phyloP scores from a whole-genome alignment of 2,797 vertebrate genomes.

The Trichosurus vulpecula region DNA sequence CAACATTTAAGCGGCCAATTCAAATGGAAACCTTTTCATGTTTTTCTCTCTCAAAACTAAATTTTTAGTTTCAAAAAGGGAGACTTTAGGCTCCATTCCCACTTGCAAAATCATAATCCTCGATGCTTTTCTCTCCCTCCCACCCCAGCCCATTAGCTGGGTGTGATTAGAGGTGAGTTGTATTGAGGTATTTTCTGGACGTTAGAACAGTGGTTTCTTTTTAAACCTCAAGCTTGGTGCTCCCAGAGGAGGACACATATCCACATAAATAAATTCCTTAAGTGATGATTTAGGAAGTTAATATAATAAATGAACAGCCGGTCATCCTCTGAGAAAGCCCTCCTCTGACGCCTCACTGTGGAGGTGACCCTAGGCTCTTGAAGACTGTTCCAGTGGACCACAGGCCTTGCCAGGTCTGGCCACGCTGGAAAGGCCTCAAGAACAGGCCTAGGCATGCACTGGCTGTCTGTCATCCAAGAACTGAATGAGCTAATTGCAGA shows the following conservation, averaged over 20 bases:
- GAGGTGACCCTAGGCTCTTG: neutral
- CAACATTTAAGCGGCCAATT: neutral
- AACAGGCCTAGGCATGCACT: neutral
- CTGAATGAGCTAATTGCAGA: neutral
- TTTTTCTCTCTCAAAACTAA: neutral
- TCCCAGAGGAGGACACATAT: neutral
- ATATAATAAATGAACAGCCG: neutral
- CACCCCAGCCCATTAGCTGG: neutral
- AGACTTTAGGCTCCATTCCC: neutral
- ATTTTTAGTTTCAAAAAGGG: constrained; percentile 7
- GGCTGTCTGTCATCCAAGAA: neutral
- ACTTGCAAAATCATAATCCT: neutral
- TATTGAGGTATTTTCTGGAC: neutral
- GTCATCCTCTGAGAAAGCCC: fast-evolving
- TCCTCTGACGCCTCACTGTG: neutral
- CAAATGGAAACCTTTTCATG: neutral
- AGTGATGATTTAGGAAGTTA: constrained; percentile 6
- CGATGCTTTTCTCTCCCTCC: neutral
- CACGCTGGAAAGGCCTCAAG: neutral
- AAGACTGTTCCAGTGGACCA: neutral
- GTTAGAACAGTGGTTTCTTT: constrained; percentile 20
- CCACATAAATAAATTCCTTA: neutral
- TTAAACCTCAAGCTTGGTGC: neutral
- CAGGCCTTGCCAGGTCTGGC: neutral
- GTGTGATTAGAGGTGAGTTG: neutral